Evolutionary conservation across 2,888 invertebrate species (phyloP), one percentile per base, ranked within the genome.

Genomic region (Tetrapedia diversipes): DNA sequence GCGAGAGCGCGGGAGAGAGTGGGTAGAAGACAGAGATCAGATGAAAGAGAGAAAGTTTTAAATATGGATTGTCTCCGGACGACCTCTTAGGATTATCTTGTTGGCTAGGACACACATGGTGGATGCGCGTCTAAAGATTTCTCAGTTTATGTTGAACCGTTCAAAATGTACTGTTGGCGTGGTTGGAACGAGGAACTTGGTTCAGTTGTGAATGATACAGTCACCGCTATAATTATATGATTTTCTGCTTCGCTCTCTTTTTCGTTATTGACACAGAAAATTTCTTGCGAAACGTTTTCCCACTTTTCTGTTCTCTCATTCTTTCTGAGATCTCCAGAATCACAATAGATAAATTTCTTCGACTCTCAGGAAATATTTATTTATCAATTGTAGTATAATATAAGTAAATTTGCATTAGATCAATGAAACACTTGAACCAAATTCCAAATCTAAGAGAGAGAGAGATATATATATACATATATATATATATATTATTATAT

Each of bases 101-200:
- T 83, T 84, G 75, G 70, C 51, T 73, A 64, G 72, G 49, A 54
- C 41, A 54, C 41, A 54, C 49, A 22, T 45, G 67, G 71, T 75
- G 74, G 54, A 68, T 47, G 70, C 63, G 49, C 67, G 70, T 75
- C 64, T 67, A 57, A 66, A 59, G 57, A 54, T 77, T 73, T 67
- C 39, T 79, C 60, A 61, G 70, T 76, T 57, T 41, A 67, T 70
- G 51, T 65, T 34, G 4, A 43, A 43, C 37, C 72, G 49, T 70
- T 83, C 61, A 53, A 69, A 32, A 69, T 19, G 11, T 27, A n/a
- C 39, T 27, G 24, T 59, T 76, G 65, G 70, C 78, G 80, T 69
- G 74, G 79, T 61, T 74, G 69, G 59, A 51, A 14, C 63, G 61
- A 75, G 78, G 80, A 86, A 86, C 85, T 86, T 86, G 87, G 83